Conservation (phyloP, 2,888 invertebrate species). For the Drosophila kambysellisi region DNA sequence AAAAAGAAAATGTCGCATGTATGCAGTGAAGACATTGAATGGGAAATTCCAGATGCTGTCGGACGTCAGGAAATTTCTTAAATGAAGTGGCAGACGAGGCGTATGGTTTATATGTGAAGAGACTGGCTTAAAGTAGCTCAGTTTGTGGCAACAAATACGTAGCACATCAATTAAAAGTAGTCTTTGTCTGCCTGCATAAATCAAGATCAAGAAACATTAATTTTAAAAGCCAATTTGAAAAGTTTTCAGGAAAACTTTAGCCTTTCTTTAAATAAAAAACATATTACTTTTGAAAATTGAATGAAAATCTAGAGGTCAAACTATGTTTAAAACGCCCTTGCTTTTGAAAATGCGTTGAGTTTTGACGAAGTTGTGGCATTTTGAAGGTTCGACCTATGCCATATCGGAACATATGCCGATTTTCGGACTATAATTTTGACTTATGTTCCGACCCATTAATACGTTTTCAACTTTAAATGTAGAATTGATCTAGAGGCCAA, state of each 20-base stretch:
- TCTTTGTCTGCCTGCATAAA: not conserved
- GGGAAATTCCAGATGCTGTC: not conserved
- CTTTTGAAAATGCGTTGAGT: no score
- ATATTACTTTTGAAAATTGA: no score
- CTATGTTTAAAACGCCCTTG: no score
- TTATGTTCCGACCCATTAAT: no score
- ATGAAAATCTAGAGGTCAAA: no score
- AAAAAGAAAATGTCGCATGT: not conserved
- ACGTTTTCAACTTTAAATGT: not conserved
- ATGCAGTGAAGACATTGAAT: not conserved
- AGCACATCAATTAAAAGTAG: not conserved
- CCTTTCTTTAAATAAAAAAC: not conserved
- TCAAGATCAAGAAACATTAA: not conserved
- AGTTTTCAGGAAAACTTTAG: fast-evolving
- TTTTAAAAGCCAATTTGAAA: not conserved
- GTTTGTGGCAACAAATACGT: not conserved
- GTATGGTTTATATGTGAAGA: not conserved
- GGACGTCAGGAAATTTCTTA: not conserved
- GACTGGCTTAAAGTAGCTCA: not conserved
- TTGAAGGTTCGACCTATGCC: no score
- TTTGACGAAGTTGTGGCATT: no score
- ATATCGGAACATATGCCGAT: no score
- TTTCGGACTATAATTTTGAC: no score
- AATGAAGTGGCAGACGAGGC: not conserved
- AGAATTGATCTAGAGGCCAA: not conserved